These are phyloP conservation scores for Mesodorylaimus sp. DNA, from an alignment of 2,888 invertebrate genomes.

Conservation along the genomic window DNA sequence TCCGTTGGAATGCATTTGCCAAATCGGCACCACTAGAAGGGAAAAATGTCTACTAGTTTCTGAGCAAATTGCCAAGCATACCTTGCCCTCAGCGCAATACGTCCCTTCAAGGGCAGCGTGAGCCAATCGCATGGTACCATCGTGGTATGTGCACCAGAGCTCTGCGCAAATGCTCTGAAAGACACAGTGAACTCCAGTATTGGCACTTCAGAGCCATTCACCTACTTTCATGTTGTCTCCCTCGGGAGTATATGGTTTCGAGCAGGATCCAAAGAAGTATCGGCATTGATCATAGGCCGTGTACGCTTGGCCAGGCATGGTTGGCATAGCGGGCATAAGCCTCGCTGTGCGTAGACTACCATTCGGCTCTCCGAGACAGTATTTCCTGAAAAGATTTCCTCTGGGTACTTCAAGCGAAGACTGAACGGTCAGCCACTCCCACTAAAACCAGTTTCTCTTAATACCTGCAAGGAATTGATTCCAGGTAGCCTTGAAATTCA, in stretches of 20 bases:
- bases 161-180: conserved; percentile 6
- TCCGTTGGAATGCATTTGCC: neutral
- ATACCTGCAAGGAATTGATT: neutral
- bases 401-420: too few relatives aligned
- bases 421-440: too few relatives aligned
- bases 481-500: neutral
- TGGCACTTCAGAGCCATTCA: neutral
- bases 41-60: neutral
- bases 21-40: conserved; percentile 2
- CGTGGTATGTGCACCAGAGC: conserved; percentile 9
- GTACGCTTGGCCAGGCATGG: conserved; percentile 8
- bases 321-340: neutral
- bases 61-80: neutral
- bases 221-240: neutral
- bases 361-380: too few relatives aligned
- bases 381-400: too few relatives aligned
- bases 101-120: conserved; percentile 9
- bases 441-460: too few relatives aligned
- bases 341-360: too few relatives aligned
- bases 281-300: conserved; percentile 7
- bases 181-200: conserved; percentile 2
- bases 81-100: conserved; percentile 6
- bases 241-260: neutral
- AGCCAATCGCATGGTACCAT: conserved; percentile 4
- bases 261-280: conserved; percentile 6